These are phyloP conservation scores for Harmothoe impar DNA, from an alignment of 2,888 invertebrate species.

Conservation along the genomic window DNA sequence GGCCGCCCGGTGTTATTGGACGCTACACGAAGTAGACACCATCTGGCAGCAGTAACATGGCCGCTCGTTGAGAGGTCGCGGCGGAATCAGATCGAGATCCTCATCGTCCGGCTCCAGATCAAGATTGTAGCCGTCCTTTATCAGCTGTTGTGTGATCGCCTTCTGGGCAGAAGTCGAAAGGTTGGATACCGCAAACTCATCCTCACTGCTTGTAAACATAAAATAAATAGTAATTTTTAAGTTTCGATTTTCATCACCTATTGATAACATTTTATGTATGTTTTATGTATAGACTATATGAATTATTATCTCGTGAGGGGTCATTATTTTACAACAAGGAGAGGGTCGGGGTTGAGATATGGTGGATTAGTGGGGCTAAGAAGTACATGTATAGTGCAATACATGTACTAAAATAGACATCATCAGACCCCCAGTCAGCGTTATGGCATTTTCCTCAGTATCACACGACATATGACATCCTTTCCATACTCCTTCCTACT, in stretches of 20 bases:
- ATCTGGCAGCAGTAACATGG: conserved; percentile 83
- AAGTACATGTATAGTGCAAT: too few species aligned
- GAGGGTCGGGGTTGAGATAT: too few species aligned
- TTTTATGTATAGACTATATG: too few species aligned
- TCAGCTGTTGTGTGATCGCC: conserved; percentile 86
- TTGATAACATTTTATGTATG: too few species aligned
- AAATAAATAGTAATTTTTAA: conserved; percentile 70
- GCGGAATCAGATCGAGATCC: conserved; percentile 85
- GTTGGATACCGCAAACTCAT: conserved; percentile 80
- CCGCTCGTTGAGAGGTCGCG: conserved; percentile 83
- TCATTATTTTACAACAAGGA: too few species aligned
- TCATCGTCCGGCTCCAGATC: conserved; percentile 86
- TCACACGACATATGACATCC: too few species aligned
- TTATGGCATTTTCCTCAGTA: too few species aligned
- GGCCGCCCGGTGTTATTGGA: conserved; percentile 28
- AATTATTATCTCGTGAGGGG: too few species aligned
- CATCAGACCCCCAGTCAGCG: too few species aligned
- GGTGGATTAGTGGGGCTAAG: too few species aligned
- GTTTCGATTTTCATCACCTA: background rate
- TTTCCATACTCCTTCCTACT: background rate
- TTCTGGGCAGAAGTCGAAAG: conserved; percentile 84
- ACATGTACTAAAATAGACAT: too few species aligned
- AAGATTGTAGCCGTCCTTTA: conserved; percentile 86
- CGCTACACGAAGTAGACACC: conserved; percentile 55
- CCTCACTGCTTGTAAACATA: conserved; percentile 77